Base-by-base conservation (phyloP, 64 coral and sea anemone genomes). In the Pocillopora damicornis region DNA sequence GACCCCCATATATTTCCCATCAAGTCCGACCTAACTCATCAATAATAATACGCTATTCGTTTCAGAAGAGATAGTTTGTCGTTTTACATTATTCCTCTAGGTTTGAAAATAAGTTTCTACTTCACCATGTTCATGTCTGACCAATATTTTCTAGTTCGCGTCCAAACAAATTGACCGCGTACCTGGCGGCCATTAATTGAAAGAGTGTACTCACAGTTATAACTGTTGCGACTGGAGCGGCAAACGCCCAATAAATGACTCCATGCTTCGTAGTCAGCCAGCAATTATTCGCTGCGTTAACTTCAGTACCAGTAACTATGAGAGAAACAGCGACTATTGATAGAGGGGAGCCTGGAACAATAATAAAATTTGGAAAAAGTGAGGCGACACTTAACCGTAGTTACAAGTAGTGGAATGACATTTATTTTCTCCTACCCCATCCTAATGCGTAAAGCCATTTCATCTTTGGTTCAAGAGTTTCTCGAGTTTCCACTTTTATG, bases 371-470 rank as follows among this genome's bases (percentile, higher is more conserved):
- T 71, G 25, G 30, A 30, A 71, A 71, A 69, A 71, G 8, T 23
- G 7, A n/a, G 64, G 64, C 8, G 17, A 18, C 16, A 15, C 5
- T 7, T 18, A 0, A 18, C 16, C 16, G 8, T 67, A 22, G 64
- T 67, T 67, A 15, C 8, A 51, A 4, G 42, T 51, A 51, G 3
- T 4, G 7, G 7, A 51, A 2, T 51, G 42, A 51, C 0, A 2
- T 51, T 51, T 4, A 11, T 71, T 71, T 20, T 63, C 20, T 36
- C 88, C 75, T 79, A 92, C 91, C 91, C 91, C 91, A 92, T 71
- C 91, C 86, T 13, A 92, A 58, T 76, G 58, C 77, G 76, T 82
- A 92, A 58, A 77, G 88, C 45, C 75, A 88, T 63, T 92, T 92
- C 78, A 92, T 35, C 60, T 88, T 88, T 13, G 87, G 72, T n/a